Evolutionary conservation across 1,140 invertebrate species (phyloP), one percentile per base, ranked within the genome.

Genomic region (Chironomus striatipennis): DNA sequence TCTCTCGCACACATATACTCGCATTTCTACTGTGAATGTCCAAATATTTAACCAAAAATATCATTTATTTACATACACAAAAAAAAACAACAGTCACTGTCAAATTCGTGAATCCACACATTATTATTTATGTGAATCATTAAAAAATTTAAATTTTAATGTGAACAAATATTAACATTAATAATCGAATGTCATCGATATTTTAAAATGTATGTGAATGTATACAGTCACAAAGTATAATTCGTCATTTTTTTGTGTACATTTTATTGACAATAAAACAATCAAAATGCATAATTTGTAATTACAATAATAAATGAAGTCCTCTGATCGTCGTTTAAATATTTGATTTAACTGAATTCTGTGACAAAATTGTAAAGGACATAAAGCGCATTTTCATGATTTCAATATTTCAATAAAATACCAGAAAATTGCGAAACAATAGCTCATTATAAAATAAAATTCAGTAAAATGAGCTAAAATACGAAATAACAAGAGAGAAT

Each of bases 261-360:
- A 34, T 5, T 34, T 34, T 34, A 34, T n/a, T 57, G 47, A 57
- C 47, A 57, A 57, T 57, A 57, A 57, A 57, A 57, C 47, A 57
- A 57, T 57, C 47, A 57, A n/a, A n/a, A 57, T 57, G 47, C 24
- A 57, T 57, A 57, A 57, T 57, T 57, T 57, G 47, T 57, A 57
- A 57, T 57, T n/a, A 57, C 47, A 57, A 57, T 57, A n/a, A 57
- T 57, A n/a, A 57, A 57, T 57, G 47, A 57, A 57, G 12, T 57
- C n/a, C 47, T 57, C 47, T n/a, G 4, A 57, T 34, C 24, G 5
- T 5, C 24, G 24, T 57, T 57, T n/a, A 57, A 57, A 57, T n/a
- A 57, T 57, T 57, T 57, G n/a, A 12, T n/a, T 57, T 15, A 12
- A n/a, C 47, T n/a, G 12, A 5, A 57, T 15, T 57, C 1, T 2